These are phyloP conservation scores for Silurus glanis DNA, from an alignment of 2,113 vertebrate genomes.

Conservation along the genomic window DNA sequence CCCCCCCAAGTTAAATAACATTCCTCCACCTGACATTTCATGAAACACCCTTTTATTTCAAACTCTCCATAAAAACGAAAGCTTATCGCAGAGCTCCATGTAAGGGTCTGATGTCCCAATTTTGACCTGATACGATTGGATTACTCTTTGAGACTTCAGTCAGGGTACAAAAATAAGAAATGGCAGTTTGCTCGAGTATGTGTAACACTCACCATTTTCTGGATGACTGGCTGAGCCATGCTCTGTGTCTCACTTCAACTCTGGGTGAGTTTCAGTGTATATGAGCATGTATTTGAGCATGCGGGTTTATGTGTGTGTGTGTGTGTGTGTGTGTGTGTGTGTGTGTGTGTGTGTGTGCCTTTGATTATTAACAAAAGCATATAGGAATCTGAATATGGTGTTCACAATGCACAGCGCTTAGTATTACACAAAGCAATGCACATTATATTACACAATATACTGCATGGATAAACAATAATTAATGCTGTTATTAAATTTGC, in stretches of 20 bases:
- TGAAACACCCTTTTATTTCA: not conserved
- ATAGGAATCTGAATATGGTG: not conserved
- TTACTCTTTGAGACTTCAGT: constrained; percentile 18
- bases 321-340: constrained; percentile 24
- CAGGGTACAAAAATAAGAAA: constrained; percentile 42
- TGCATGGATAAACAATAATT: not conserved
- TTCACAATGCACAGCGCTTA: not conserved
- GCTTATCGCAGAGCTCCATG: not conserved
- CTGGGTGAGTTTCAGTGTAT: constrained; percentile 5
- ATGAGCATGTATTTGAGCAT: constrained; percentile 9
- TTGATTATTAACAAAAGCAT: not conserved
- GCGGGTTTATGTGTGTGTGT: constrained; percentile 20
- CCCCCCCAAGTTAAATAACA: too few species aligned
- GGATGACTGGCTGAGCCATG: constrained; percentile 39
- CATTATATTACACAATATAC: too few species aligned
- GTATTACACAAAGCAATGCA: too few species aligned
- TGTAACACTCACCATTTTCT: constrained; percentile 44
- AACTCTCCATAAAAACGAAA: constrained; percentile 22
- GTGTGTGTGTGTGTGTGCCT: constrained; percentile 16
- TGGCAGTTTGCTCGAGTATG: constrained; percentile 45
- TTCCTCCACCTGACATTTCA: not conserved
- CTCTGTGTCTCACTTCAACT: constrained; percentile 26
- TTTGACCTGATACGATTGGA: constrained; percentile 40
- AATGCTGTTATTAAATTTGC: not conserved
- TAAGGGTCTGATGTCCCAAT: constrained; percentile 27